Evolutionary conservation across 2,113 vertebrate genomes (phyloP).

Genomic region (Numida meleagris): DNA sequence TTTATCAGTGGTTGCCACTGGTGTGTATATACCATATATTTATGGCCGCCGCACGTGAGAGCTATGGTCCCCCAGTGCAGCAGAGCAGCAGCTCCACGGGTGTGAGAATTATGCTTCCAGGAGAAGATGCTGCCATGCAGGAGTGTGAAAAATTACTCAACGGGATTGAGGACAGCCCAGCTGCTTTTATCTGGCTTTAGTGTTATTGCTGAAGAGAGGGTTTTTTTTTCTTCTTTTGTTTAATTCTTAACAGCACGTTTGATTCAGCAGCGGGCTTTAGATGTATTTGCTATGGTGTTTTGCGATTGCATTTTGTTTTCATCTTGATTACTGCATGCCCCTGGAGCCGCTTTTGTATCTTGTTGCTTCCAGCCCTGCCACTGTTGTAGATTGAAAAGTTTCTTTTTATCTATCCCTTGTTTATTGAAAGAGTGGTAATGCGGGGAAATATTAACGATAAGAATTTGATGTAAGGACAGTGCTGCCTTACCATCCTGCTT

Average conservation of each 20-base stretch:
- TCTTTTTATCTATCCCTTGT: not conserved
- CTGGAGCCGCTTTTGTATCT: not conserved
- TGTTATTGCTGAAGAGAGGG: not conserved
- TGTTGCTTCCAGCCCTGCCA: not conserved
- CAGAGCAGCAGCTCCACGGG: not conserved
- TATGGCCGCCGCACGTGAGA: not conserved
- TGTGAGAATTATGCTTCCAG: slow-evolving; percentile 20
- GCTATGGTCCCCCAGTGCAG: not conserved
- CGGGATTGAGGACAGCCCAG: slow-evolving; percentile 3
- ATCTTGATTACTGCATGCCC: not conserved
- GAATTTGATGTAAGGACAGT: not conserved
- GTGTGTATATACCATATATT: not conserved
- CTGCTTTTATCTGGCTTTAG: not conserved
- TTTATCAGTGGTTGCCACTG: not conserved
- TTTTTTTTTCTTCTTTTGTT: not conserved
- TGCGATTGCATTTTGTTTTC: not conserved
- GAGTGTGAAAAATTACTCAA: not conserved
- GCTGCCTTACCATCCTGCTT: not conserved
- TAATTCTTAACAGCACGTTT: not conserved
- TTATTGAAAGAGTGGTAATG: not conserved
- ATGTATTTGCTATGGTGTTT: not conserved
- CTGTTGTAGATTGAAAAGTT: not conserved
- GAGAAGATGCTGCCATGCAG: not conserved
- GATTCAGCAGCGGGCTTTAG: not conserved
- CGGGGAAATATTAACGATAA: not conserved